phyloP scores from a whole-genome alignment of 2,113 vertebrate genomes.

The Myotis davidii region DNA sequence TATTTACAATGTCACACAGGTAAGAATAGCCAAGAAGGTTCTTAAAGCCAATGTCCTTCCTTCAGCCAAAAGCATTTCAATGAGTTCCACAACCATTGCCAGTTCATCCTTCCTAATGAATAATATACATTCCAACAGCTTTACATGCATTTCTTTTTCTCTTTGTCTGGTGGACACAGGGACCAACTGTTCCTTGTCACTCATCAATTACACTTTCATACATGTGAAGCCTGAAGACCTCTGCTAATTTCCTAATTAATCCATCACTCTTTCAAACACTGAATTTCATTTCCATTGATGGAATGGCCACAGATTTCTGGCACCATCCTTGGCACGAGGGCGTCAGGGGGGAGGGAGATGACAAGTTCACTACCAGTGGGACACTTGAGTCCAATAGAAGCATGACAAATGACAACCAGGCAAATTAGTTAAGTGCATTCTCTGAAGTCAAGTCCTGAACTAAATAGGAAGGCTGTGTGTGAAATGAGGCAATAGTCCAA shows the following conservation, averaged over 20 bases:
- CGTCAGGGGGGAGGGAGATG: neutral
- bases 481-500: slow-evolving; percentile 68
- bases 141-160: slow-evolving; percentile 31
- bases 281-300: neutral
- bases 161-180: slow-evolving; percentile 42
- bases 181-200: slow-evolving; percentile 59
- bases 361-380: slow-evolving; percentile 43
- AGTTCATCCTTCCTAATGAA: neutral
- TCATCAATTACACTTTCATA: slow-evolving; percentile 24
- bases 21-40: neutral
- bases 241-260: slow-evolving; percentile 55
- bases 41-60: neutral
- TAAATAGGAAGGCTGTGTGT: slow-evolving; percentile 68
- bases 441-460: slow-evolving; percentile 51
- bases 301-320: slow-evolving; percentile 36
- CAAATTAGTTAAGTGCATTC: slow-evolving; percentile 67
- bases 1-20: neutral
- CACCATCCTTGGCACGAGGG: neutral
- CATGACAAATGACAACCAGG: slow-evolving; percentile 72
- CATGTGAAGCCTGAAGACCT: slow-evolving; percentile 59
- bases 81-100: neutral
- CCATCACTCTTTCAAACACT: neutral
- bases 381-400: slow-evolving; percentile 40
- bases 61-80: neutral
- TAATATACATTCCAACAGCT: slow-evolving; percentile 20